phyloP scores from a whole-genome alignment of 1,140 invertebrate species.

The Phymorhynchus buccinoides region DNA sequence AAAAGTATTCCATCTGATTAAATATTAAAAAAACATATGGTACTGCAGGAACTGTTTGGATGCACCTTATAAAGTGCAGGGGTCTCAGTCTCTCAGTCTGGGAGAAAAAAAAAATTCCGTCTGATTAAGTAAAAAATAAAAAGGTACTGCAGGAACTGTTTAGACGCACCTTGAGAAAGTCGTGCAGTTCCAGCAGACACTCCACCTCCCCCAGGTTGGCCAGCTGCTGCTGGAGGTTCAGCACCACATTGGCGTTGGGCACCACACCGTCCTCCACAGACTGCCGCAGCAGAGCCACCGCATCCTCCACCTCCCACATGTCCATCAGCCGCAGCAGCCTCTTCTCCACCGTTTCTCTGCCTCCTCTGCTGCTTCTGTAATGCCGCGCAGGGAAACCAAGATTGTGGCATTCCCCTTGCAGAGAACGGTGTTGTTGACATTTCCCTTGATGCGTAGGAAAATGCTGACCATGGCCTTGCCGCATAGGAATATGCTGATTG shows the following conservation, averaged over 20 bases:
- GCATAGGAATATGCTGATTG: no score
- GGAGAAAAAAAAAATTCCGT: neutral
- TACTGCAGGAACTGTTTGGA: no score
- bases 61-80: no score
- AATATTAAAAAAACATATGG: no score
- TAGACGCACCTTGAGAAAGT: constrained; percentile 24
- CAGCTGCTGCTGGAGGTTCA: constrained; percentile 40
- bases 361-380: neutral
- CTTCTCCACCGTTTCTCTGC: constrained; percentile 41
- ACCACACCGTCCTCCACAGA: constrained; percentile 35
- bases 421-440: neutral
- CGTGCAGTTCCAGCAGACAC: constrained; percentile 22
- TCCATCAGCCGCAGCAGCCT: constrained; percentile 47
- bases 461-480: no score
- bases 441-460: no score
- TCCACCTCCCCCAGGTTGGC: constrained; percentile 31
- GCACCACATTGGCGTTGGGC: constrained; percentile 37
- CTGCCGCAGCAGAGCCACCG: constrained; percentile 40
- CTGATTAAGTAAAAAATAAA: neutral
- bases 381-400: neutral
- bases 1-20: no score
- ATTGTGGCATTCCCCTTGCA: neutral
- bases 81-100: neutral
- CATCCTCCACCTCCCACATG: constrained; percentile 51
- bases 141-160: constrained; percentile 39